Evolutionary conservation across 2,888 invertebrate species (phyloP).

Genomic region (Cephus rjabovi): DNA sequence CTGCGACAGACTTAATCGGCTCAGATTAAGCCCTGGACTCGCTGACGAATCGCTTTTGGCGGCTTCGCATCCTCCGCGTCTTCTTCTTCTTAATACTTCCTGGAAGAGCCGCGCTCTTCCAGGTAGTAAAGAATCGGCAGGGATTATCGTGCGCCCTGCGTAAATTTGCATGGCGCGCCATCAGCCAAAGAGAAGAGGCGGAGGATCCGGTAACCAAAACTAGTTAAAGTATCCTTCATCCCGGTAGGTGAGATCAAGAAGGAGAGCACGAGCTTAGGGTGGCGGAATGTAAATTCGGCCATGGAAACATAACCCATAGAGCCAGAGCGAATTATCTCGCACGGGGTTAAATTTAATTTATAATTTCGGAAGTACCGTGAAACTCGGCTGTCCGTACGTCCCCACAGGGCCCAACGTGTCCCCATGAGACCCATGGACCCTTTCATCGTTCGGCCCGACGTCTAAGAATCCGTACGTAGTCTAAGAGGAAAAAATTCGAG

Average conservation of each 20-base stretch:
- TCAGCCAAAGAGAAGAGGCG: neutral
- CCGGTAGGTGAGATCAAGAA: neutral
- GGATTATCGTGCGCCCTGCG: neutral
- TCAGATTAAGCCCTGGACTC: neutral
- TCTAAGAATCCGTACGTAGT: neutral
- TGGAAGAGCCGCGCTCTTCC: neutral
- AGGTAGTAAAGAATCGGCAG: neutral
- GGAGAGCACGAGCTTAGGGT: neutral
- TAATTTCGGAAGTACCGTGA: conserved; percentile 54
- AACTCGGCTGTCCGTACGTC: conserved; percentile 40
- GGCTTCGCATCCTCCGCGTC: conserved; percentile 4
- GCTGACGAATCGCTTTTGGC: conserved; percentile 1
- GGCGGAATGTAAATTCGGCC: neutral
- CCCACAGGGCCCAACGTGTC: conserved; percentile 32
- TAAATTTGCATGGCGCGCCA: neutral
- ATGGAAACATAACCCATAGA: neutral
- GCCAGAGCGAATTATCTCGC: neutral
- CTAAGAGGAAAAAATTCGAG: neutral
- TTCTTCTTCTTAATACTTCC: neutral
- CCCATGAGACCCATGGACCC: neutral
- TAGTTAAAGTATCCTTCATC: neutral
- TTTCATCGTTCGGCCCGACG: neutral
- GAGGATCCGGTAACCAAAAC: neutral
- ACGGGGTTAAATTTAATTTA: conserved; percentile 51
- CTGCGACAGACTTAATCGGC: conserved; percentile 7